Conservation (phyloP, 2,888 invertebrate genomes). For the Scrobipalpa atriplicella region DNA sequence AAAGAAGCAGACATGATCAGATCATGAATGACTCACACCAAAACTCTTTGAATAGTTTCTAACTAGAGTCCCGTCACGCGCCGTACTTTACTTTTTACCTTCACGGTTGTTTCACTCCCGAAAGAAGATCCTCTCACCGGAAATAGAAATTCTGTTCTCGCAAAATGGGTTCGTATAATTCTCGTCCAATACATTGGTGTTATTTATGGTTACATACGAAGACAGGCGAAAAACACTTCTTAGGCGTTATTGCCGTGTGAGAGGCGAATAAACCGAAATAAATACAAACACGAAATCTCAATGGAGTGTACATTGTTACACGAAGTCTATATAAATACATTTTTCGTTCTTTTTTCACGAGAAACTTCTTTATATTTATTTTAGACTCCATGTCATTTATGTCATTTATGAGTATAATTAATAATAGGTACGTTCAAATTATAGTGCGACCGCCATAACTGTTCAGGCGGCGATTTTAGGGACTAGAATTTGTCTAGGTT, state of each 20-base stretch:
- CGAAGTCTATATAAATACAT: no score
- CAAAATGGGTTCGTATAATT: not conserved
- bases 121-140: not conserved
- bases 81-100: not conserved
- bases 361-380: no score
- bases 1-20: no score
- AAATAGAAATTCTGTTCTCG: not conserved
- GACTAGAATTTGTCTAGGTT: no score
- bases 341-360: no score
- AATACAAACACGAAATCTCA: not conserved
- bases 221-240: not conserved
- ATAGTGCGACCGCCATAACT: no score
- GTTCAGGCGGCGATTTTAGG: no score
- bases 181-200: slow-evolving; percentile 15
- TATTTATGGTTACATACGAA: not conserved
- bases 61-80: not conserved
- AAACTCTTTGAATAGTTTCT: no score
- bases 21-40: no score
- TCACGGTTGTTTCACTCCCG: not conserved
- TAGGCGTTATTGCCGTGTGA: not conserved
- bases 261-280: slow-evolving; percentile 12
- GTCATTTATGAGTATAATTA: no score
- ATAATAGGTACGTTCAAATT: no score
- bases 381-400: no score
- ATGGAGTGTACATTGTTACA: not conserved